phyloP scores from a whole-genome alignment of 1,140 invertebrate genomes.

The Drosophila elegans region DNA sequence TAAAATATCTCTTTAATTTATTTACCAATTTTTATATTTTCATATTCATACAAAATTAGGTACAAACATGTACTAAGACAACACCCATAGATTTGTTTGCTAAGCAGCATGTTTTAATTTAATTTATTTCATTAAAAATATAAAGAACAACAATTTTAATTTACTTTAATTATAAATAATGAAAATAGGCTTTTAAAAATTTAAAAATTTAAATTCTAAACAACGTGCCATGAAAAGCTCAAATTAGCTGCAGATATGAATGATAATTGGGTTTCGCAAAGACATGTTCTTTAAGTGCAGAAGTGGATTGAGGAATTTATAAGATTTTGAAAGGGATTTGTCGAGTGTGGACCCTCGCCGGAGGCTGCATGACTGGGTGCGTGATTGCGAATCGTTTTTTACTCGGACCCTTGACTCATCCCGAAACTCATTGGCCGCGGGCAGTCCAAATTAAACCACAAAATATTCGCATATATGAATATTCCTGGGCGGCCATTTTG shows the following conservation, averaged over 20 bases:
- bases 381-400: slow-evolving; percentile 19
- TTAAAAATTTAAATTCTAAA: no score
- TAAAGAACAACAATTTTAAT: no score
- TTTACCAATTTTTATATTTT: no score
- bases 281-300: background rate
- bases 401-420: slow-evolving; percentile 1
- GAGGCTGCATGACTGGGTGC: slow-evolving; percentile 3
- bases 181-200: no score
- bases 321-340: slow-evolving; percentile 3
- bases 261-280: background rate
- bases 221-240: no score
- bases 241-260: background rate
- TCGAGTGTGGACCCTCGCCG: slow-evolving; percentile 2
- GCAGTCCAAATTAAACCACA: slow-evolving; percentile 45
- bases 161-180: no score
- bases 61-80: no score
- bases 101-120: no score
- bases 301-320: background rate
- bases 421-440: slow-evolving; percentile 1
- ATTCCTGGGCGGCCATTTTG: slow-evolving; percentile 9
- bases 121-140: no score
- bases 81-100: no score
- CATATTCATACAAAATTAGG: no score
- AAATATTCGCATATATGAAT: slow-evolving; percentile 57
- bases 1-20: no score